Conservation (phyloP, 2,797 vertebrate genomes). For the Florisuga fusca region DNA sequence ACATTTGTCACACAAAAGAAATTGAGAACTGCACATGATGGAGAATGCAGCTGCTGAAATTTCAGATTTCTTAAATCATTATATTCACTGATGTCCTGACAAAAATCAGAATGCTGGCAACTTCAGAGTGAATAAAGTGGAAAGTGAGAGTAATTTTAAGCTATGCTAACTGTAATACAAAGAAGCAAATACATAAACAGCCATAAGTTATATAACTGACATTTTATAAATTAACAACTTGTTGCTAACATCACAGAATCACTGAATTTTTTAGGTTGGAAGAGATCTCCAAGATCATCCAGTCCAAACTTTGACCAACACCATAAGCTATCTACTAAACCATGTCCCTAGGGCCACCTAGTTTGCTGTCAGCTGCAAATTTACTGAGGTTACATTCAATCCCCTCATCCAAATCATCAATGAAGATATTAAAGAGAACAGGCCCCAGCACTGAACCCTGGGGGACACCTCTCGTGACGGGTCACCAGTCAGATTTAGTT, state of each 20-base stretch:
- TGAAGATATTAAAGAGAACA: no score
- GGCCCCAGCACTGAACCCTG: no score
- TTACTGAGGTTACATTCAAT: no score
- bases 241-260: not conserved
- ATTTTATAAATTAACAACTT: constrained; percentile 47
- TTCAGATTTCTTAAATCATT: not conserved
- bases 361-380: no score
- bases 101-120: not conserved
- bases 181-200: not conserved
- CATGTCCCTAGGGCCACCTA: no score
- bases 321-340: no score
- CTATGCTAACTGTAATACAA: not conserved
- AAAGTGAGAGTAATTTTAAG: not conserved
- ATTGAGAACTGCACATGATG: not conserved
- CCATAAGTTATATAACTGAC: constrained; percentile 24
- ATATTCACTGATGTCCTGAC: not conserved
- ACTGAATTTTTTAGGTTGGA: no score
- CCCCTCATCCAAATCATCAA: no score
- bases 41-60: not conserved
- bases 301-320: no score
- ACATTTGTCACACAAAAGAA: not conserved
- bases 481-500: no score
- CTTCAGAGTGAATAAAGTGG: not conserved
- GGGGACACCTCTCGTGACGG: no score
- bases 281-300: no score